A percentile compares a stretch with the other conserved stretches of the same genome.
These are phyloP conservation scores for Euplexia lucipara DNA, from an alignment of 2,888 invertebrate genomes.

Conservation along the genomic window DNA sequence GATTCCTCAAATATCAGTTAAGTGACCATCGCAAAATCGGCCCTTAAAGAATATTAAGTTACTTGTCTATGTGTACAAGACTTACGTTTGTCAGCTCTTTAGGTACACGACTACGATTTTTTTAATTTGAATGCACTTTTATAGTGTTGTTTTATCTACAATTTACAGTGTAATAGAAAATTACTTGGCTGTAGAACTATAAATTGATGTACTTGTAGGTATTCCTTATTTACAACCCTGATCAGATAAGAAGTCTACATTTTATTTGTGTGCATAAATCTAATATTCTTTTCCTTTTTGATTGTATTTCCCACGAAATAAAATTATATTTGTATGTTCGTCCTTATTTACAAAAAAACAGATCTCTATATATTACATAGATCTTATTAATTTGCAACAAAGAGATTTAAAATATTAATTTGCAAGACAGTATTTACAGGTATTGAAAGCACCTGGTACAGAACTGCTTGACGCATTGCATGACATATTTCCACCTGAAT, in stretches of 20 bases:
- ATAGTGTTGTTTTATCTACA: conserved; percentile 19
- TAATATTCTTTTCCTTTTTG: not conserved
- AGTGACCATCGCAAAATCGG: no score
- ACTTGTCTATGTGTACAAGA: not conserved
- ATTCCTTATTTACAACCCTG: conserved; percentile 11
- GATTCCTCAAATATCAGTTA: no score
- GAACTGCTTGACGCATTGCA: no score
- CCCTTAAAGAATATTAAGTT: no score
- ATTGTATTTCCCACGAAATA: not conserved
- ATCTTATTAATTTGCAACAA: no score
- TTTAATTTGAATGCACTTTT: conserved; percentile 15
- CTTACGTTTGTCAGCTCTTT: conserved; percentile 10
- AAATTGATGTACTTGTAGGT: not conserved
- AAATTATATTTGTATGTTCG: no score
- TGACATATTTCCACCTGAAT: no score
- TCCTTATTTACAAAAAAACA: no score
- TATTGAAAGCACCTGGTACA: no score
- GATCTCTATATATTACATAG: no score
- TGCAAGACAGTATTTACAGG: no score
- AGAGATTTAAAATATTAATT: no score
- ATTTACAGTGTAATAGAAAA: conserved; percentile 16
- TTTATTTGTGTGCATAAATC: conserved; percentile 23
- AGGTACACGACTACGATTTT: conserved; percentile 4
- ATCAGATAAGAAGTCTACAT: conserved; percentile 11
- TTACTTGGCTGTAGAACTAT: conserved; percentile 1